These are phyloP conservation scores for Pterocles burchelli DNA, from an alignment of 2,113 vertebrate genomes.

Conservation along the genomic window DNA sequence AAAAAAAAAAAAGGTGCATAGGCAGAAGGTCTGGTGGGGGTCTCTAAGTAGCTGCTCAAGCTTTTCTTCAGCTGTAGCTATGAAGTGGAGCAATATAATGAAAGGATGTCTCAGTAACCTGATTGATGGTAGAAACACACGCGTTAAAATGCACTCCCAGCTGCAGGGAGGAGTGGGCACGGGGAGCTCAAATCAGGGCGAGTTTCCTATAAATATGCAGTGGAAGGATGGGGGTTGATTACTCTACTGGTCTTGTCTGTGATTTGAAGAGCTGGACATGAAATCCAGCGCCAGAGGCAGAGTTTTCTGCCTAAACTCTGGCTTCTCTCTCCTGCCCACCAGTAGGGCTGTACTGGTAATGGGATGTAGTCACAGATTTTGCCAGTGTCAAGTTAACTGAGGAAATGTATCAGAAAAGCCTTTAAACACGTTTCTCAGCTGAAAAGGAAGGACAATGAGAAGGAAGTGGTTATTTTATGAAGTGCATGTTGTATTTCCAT, in stretches of 20 bases:
- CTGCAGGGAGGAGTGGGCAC: neutral
- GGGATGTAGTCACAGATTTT: neutral
- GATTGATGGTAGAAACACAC: neutral
- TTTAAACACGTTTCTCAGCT: neutral
- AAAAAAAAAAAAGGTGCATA: neutral
- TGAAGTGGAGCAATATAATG: neutral
- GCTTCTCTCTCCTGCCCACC: neutral
- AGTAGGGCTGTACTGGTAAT: neutral
- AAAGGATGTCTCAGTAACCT: neutral
- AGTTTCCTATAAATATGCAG: constrained; percentile 8
- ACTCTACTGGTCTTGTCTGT: neutral
- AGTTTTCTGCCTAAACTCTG: neutral
- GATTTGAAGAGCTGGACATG: neutral
- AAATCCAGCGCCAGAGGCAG: neutral
- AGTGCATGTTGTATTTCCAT: neutral
- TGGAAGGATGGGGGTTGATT: constrained; percentile 1
- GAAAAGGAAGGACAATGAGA: neutral
- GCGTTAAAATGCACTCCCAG: neutral
- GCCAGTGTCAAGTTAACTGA: neutral
- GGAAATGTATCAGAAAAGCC: neutral
- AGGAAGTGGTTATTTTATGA: neutral
- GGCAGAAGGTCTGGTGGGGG: neutral
- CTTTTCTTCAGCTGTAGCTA: neutral
- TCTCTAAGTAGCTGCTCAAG: neutral
- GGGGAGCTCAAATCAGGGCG: neutral